A percentile compares a stretch with the other conserved stretches of the same genome.
phyloP scores from a whole-genome alignment of 2,797 vertebrate genomes.

The Lacerta bilineata region DNA sequence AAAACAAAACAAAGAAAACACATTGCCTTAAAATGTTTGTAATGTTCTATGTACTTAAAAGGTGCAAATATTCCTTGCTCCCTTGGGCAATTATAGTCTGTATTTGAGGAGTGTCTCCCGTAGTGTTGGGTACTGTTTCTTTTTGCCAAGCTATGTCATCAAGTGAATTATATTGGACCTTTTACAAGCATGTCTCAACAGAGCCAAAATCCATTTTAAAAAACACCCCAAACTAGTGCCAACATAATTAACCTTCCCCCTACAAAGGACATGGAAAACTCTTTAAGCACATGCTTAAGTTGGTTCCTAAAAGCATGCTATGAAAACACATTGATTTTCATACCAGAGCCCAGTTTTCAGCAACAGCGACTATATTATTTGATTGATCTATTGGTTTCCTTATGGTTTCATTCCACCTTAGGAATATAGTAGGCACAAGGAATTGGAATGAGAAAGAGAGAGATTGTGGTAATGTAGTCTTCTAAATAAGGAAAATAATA shows the following conservation, averaged over 20 bases:
- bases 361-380: not conserved
- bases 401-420: no score
- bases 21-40: not conserved
- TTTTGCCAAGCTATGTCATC: not conserved
- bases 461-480: not conserved
- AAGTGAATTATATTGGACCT: no score
- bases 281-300: not conserved
- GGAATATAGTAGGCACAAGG: not conserved
- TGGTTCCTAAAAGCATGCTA: not conserved
- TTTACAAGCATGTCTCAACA: not conserved
- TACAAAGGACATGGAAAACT: not conserved
- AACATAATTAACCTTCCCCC: not conserved
- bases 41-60: not conserved
- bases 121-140: not conserved
- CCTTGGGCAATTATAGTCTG: not conserved
- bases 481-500: not conserved
- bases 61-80: not conserved
- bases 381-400: no score
- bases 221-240: not conserved
- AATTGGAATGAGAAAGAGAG: not conserved
- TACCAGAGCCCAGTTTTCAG: not conserved
- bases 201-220: not conserved
- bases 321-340: no score
- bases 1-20: slow-evolving; percentile 56
- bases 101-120: not conserved